Conservation (phyloP, 2,797 vertebrate genomes). For the Lophura swinhoii region DNA sequence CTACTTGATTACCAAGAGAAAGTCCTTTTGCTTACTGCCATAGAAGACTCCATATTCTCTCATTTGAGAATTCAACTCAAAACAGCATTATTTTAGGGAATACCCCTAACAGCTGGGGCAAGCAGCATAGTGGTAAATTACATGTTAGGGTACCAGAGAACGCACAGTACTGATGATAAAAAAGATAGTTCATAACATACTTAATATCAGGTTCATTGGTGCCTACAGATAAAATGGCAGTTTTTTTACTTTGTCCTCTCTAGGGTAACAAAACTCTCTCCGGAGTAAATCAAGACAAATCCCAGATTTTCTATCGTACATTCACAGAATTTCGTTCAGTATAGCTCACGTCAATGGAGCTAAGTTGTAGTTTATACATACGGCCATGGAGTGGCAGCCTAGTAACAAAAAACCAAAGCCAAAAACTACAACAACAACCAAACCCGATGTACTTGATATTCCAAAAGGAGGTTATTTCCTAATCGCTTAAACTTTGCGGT, state of each 20-base stretch:
- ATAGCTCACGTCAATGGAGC: background rate
- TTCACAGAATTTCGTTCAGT: background rate
- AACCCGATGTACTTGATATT: background rate
- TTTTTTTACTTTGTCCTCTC: background rate
- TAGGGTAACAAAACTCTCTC: background rate
- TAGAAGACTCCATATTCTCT: background rate
- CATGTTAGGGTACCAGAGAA: background rate
- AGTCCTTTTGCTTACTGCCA: background rate
- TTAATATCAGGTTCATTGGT: background rate
- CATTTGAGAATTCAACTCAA: background rate
- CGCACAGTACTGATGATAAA: background rate
- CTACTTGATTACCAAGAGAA: background rate
- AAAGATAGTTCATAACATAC: background rate
- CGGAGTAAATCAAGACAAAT: background rate
- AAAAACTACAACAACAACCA: too few species aligned
- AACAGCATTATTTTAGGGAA: background rate
- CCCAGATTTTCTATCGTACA: background rate
- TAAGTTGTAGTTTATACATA: conserved; percentile 17
- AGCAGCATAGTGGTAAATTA: background rate
- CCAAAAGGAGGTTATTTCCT: background rate
- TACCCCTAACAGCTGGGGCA: background rate
- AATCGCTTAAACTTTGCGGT: background rate
- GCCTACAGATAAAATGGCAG: background rate
- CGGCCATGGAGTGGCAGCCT: conserved; percentile 56
- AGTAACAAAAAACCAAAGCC: background rate